Base-by-base conservation (phyloP, 23 tunicate genomes). In the Halocynthia aurantium region DNA sequence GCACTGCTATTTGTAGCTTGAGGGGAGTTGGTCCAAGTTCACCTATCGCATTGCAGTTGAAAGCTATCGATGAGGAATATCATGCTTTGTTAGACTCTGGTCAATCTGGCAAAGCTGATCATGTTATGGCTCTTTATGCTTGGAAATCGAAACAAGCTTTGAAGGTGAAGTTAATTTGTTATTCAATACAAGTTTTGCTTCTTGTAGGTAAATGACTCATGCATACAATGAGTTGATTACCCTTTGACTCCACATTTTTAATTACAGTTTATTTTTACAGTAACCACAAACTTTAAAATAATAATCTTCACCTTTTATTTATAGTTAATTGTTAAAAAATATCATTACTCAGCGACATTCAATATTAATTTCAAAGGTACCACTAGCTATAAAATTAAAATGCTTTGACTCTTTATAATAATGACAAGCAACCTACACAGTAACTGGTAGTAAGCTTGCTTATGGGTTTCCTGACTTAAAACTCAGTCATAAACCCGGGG, bases 31-130 rank as follows among this genome's bases (percentile, higher is more conserved):
- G 87, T 53, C 84, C 85, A 5, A 81, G 76, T 67, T 83, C 88
- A 40, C 98, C 98, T 6, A 61, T 92, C 52, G 91, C 98, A 53
- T 66, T 80, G n/a, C 98, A 92, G 68, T 61, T 92, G 50, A 92
- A 79, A 73, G 98, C 91, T 53, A 92, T 92, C 17, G 98, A 92
- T 82, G 92, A 86, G 53, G 98, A 92, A 66, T 92, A 82, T 57
- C 73, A 86, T 52, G 62, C 76, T 53, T 76, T 92, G 10, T 67
- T 77, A 7, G 85, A 83, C 51, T 73, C 81, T 65, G 92, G 92
- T 6, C 88, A 86, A 72, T 82, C 87, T 15, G 79, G 80, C 10
- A 73, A 81, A 78, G 98, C 98, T 6, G 98, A 92, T 73, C 88
- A 92, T 74, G 98, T 92, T 17, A 86, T 82, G 73, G 81, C 67